Evolutionary conservation across 2,797 vertebrate species (phyloP).

Genomic region (Pantherophis alleghaniensis): DNA sequence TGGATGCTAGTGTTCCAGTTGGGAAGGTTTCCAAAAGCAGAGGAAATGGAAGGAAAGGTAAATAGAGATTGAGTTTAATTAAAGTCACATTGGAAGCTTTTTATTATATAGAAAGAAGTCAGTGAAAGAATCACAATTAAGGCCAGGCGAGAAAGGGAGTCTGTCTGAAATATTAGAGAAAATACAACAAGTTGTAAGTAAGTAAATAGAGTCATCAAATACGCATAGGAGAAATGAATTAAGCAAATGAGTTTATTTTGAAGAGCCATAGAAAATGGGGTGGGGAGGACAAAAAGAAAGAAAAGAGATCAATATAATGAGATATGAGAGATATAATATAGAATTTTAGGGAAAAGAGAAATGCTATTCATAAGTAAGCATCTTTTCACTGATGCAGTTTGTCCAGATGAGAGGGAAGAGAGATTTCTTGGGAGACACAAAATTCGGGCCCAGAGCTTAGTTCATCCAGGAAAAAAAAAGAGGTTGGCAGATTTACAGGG

Average conservation of each 20-base stretch:
- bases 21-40: not conserved
- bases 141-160: not conserved
- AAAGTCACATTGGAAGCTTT: not conserved
- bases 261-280: not conserved
- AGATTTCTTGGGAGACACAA: too few species aligned
- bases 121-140: not conserved
- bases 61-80: not conserved
- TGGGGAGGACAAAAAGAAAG: too few species aligned
- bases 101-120: too few species aligned
- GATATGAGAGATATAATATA: too few species aligned
- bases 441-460: too few species aligned
- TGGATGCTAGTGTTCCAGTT: not conserved
- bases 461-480: too few species aligned
- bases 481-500: too few species aligned
- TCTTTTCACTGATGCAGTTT: too few species aligned
- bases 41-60: not conserved
- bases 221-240: not conserved
- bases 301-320: too few species aligned
- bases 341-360: too few species aligned
- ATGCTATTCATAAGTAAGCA: too few species aligned
- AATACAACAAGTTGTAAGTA: not conserved
- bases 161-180: not conserved
- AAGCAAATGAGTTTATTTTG: not conserved
- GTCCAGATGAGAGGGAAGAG: too few species aligned
- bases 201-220: not conserved